phyloP scores from a whole-genome alignment of 2,888 invertebrate species.

The Tiliacea aurago region DNA sequence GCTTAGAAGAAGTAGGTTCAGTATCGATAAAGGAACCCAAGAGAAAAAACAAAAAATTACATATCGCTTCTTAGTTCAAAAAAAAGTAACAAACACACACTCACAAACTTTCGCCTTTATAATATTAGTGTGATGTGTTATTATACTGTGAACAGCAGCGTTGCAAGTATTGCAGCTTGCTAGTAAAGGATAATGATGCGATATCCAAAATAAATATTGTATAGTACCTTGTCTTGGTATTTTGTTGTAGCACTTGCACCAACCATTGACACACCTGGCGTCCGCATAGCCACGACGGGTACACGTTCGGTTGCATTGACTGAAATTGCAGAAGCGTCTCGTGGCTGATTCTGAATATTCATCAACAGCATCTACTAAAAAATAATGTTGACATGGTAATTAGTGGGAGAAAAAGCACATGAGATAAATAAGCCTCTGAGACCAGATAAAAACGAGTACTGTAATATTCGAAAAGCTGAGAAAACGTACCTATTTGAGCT shows the following conservation, averaged over 20 bases:
- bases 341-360: background rate
- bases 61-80: too few relatives aligned
- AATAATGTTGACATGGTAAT: background rate
- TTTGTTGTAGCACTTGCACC: constrained; percentile 23
- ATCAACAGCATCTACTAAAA: constrained; percentile 4
- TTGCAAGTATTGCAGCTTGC: too few relatives aligned
- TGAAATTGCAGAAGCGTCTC: constrained; percentile 1
- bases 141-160: too few relatives aligned
- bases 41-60: too few relatives aligned
- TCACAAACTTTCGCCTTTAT: too few relatives aligned
- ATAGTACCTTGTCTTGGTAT: constrained; percentile 13
- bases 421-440: background rate
- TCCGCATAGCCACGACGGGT: constrained; percentile 22
- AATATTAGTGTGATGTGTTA: too few relatives aligned
- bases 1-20: too few relatives aligned
- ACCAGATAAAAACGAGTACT: background rate
- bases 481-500: background rate
- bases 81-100: too few relatives aligned
- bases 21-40: too few relatives aligned
- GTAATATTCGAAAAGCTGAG: background rate
- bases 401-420: background rate
- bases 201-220: background rate
- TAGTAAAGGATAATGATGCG: too few relatives aligned
- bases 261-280: constrained; percentile 28
- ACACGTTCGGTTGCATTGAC: background rate